phyloP scores from a whole-genome alignment of 2,113 vertebrate species.

The Diphyllodes magnificus region DNA sequence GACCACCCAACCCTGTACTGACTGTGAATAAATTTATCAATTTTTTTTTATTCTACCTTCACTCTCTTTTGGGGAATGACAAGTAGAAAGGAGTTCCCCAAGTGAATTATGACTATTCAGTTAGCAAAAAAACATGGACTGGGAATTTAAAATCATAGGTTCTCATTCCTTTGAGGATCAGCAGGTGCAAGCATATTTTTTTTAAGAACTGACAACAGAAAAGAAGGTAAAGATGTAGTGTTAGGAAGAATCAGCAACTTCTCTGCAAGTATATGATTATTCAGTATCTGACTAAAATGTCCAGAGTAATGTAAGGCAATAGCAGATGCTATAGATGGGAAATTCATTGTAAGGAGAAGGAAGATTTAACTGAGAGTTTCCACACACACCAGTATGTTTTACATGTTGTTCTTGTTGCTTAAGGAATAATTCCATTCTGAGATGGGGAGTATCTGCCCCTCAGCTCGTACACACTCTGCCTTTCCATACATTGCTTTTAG shows the following conservation, averaged over 20 bases:
- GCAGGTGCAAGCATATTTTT: background rate
- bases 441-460: background rate
- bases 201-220: background rate
- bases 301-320: background rate
- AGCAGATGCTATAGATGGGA: background rate
- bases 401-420: background rate
- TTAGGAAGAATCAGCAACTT: background rate
- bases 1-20: background rate
- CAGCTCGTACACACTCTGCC: background rate
- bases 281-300: background rate
- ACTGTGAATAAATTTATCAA: background rate
- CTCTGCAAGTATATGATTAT: background rate
- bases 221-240: background rate
- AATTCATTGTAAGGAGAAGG: background rate
- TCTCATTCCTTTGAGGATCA: background rate
- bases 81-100: background rate
- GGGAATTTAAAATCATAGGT: background rate
- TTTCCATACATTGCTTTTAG: background rate
- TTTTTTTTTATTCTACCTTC: background rate
- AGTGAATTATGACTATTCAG: background rate
- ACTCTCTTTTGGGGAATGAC: background rate
- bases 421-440: background rate
- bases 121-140: background rate
- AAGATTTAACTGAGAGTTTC: background rate
- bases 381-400: background rate